Evolutionary conservation across 2,888 invertebrate genomes (phyloP).

Genomic region (Drosophila flavopinicola): DNA sequence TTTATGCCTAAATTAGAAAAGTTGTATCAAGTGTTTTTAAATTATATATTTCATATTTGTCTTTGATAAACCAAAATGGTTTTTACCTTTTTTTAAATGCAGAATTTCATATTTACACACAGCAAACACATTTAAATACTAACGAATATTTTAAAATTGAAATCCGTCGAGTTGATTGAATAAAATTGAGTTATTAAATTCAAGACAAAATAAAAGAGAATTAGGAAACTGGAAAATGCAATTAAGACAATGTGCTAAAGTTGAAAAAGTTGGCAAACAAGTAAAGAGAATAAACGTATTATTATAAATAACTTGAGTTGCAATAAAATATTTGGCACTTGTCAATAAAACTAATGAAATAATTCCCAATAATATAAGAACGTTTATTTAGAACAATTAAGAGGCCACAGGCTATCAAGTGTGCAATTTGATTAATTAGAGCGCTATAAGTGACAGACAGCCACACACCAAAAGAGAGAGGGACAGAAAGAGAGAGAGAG

Average conservation of each 20-base stretch:
- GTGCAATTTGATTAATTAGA: conserved; percentile 59
- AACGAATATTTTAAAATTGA: too few species aligned
- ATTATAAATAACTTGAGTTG: neutral
- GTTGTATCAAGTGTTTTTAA: conserved; percentile 43
- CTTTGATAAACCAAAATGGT: neutral
- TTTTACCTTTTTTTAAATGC: neutral
- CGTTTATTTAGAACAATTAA: conserved; percentile 17
- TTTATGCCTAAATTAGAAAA: conserved; percentile 53
- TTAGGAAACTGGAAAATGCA: too few species aligned
- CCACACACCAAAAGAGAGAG: neutral
- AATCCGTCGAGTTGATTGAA: too few species aligned
- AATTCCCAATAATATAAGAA: conserved; percentile 3
- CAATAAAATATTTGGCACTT: conserved; percentile 8
- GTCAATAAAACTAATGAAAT: conserved; percentile 10
- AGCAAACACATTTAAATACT: too few species aligned
- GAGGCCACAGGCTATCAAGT: conserved; percentile 25
- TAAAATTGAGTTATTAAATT: too few species aligned
- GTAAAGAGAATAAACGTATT: neutral
- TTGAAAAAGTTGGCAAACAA: neutral
- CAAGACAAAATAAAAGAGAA: too few species aligned
- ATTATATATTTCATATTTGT: conserved; percentile 39
- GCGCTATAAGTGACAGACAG: conserved; percentile 14
- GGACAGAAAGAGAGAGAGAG: neutral
- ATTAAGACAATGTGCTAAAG: too few species aligned
- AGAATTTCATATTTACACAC: too few species aligned